Evolutionary conservation across 2,797 vertebrate genomes (phyloP).

Genomic region (Kryptopterus vitreolus): DNA sequence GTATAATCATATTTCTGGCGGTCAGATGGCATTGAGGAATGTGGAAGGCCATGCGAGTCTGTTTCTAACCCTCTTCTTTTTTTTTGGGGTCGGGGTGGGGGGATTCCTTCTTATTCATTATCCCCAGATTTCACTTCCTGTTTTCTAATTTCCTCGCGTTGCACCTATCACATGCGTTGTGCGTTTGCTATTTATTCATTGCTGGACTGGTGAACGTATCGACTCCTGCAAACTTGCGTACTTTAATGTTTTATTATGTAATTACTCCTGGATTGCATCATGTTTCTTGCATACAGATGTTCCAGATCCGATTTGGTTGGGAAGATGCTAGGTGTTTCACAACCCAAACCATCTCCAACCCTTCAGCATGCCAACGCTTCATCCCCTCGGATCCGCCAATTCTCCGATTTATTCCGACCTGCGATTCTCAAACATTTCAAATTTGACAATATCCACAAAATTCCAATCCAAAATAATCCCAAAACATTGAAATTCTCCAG

Average conservation of each 20-base stretch:
- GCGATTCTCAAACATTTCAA: background rate
- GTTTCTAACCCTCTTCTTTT: constrained; percentile 8
- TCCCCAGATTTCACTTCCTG: background rate
- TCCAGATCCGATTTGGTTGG: background rate
- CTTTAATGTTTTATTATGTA: constrained; percentile 20
- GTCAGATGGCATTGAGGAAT: constrained; percentile 58
- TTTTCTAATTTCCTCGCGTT: constrained; percentile 10
- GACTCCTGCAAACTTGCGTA: background rate
- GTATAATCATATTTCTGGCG: constrained; percentile 60
- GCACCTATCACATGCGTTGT: background rate
- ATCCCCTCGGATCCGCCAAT: too few relatives aligned
- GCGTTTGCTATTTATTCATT: background rate
- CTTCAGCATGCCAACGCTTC: background rate
- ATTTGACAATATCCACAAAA: too few relatives aligned
- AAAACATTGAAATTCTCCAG: background rate
- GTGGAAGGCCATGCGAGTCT: constrained; percentile 39
- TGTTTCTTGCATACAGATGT: constrained; percentile 34
- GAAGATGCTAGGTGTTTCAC: background rate
- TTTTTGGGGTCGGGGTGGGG: too few relatives aligned
- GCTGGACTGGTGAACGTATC: background rate
- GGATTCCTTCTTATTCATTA: background rate
- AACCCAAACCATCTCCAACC: background rate
- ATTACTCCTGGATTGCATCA: background rate
- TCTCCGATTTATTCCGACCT: too few relatives aligned
- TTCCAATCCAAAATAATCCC: background rate